Base-by-base conservation (phyloP, 2,888 invertebrate species). In the Sarcophaga subvicina region DNA sequence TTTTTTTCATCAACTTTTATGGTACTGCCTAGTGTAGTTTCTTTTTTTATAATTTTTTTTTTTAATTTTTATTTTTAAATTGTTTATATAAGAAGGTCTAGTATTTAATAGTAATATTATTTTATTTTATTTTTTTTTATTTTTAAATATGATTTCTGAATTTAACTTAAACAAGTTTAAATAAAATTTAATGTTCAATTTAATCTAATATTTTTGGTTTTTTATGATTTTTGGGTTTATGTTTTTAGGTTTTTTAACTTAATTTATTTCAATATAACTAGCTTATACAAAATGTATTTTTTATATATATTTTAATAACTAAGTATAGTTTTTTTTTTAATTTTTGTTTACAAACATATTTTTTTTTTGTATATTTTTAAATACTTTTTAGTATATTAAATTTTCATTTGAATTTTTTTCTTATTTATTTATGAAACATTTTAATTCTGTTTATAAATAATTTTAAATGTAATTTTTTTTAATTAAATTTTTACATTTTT, bases 261-360 rank as follows among this genome's bases (percentile, higher is more conserved):
- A 75, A 66, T 59, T 78, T 62, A 20, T 62, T 83, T 45, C 8
- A 37, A 37, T 37, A 37, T 37, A 20, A 64, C 75, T 79, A 59
- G 59, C 47, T 83, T 83, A 69, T 47, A 45, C 67, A 54, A 79
- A 79, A 59, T 79, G 20, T 75, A 73, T 64, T 25, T 49, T 49
- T 67, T 69, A 17, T 27, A n/a, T 45, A 54, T 79, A 63, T 49
- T 63, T 49, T 86, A 79, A 88, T 88, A 90, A 89, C 88, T 87
- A 86, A 64, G 17, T 17, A 22, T 10, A 62, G 4, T n/a, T 62
- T n/a, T 67, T 73, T 75, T 67, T 20, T n/a, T 22, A 11, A 17
- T 27, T 45, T 73, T 22, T 25, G 10, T 63, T 25, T 73, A 73
- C n/a, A 63, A 63, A 73, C 73, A 63, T 17, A 22, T 22, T 63